Percentiles rank a stretch among this genome's conserved stretches.
These are phyloP conservation scores for Lottia scabra DNA, from an alignment of 2,888 invertebrate species.

Conservation along the genomic window DNA sequence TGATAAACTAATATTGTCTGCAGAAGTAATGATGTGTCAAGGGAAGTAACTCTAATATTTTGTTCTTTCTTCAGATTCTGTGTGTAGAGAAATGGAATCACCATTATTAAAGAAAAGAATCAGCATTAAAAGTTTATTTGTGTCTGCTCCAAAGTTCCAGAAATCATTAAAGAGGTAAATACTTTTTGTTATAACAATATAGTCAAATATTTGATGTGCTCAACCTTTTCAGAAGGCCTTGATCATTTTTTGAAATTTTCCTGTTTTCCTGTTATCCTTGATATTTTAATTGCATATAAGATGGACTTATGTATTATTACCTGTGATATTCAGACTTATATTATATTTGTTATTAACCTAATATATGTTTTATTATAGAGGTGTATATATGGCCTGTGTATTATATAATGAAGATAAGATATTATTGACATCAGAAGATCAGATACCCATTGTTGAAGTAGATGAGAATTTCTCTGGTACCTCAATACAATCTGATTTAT, in stretches of 20 bases:
- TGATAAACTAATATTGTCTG: no score
- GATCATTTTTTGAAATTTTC: no score
- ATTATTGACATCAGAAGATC: conserved; percentile 96
- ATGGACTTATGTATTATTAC: no score
- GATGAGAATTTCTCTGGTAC: conserved; percentile 93
- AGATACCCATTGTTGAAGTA: conserved; percentile 95
- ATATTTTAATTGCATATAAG: no score
- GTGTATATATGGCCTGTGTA: conserved; percentile 92
- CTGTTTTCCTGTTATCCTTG: no score
- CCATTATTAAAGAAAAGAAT: conserved; percentile 74
- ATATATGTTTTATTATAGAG: conserved; percentile 75
- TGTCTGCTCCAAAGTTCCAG: conserved; percentile 96
- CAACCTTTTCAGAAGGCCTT: neutral
- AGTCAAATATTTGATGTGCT: neutral
- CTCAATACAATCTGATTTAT: conserved; percentile 87
- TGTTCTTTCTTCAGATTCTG: conserved; percentile 7
- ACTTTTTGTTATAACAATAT: neutral
- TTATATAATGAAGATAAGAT: conserved; percentile 96
- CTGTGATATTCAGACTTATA: no score
- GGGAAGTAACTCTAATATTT: neutral
- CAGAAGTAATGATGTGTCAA: neutral
- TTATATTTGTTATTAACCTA: neutral
- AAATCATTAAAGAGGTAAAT: conserved; percentile 85
- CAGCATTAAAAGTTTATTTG: conserved; percentile 91
- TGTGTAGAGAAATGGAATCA: conserved; percentile 39